Evolutionary conservation across 2,113 vertebrate species (phyloP).

Genomic region (Prietella phreatophila): DNA sequence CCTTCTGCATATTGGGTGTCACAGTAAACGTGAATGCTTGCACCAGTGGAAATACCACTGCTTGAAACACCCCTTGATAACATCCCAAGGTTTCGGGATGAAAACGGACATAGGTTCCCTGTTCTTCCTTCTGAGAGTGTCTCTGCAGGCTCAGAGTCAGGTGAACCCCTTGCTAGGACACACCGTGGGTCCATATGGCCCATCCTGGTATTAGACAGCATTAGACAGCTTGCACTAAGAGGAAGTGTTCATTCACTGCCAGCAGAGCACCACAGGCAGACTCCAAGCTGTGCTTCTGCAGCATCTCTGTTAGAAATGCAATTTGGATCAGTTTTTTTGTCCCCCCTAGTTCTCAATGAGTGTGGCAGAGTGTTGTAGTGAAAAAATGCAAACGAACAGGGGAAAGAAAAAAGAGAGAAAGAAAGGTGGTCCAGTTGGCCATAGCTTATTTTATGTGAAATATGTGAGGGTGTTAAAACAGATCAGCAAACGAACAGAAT

Average conservation of each 20-base stretch:
- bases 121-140: slow-evolving; percentile 3
- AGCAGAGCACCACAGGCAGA: slow-evolving; percentile 1
- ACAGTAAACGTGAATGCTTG: background rate
- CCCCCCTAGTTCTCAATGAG: background rate
- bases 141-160: slow-evolving; percentile 1
- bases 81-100: background rate
- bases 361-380: too few species aligned
- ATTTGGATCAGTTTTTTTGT: background rate
- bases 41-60: background rate
- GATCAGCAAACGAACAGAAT: too few species aligned
- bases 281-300: background rate
- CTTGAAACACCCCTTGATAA: background rate
- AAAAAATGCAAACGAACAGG: background rate
- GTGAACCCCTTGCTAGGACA: slow-evolving; percentile 25
- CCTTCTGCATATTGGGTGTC: background rate
- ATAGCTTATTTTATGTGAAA: background rate
- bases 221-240: slow-evolving; percentile 49
- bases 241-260: slow-evolving; percentile 23
- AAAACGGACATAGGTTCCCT: background rate
- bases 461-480: background rate
- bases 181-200: slow-evolving; percentile 37
- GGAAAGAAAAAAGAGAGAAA: background rate
- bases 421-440: background rate
- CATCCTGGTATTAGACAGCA: slow-evolving; percentile 41
- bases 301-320: background rate